Conservation (phyloP, 2,797 vertebrate species). For the Spinus pinus region DNA sequence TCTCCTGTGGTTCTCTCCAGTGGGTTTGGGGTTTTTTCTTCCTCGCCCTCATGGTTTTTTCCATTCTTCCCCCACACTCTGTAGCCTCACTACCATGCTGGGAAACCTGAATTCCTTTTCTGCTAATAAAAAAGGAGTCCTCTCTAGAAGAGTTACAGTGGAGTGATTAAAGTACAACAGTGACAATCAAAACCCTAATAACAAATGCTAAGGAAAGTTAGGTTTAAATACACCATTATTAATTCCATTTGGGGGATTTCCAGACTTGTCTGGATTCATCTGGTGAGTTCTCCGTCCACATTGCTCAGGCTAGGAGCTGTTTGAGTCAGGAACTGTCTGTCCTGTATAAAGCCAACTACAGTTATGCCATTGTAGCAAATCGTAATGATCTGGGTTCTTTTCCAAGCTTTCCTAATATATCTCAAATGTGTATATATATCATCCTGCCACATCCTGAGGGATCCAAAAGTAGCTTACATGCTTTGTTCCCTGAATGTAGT, state of each 20-base stretch:
- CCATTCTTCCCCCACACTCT: neutral
- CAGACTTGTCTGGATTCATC: neutral
- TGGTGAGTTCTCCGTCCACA: neutral
- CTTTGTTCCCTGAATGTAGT: neutral
- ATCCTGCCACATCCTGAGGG: neutral
- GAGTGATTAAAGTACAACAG: neutral
- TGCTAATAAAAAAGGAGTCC: neutral
- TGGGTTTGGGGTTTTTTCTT: neutral
- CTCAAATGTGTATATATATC: constrained; percentile 23
- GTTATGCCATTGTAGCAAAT: neutral
- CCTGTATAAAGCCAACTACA: neutral
- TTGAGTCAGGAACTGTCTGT: constrained; percentile 5
- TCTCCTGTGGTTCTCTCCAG: neutral
- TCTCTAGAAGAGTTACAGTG: neutral
- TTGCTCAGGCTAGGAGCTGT: neutral
- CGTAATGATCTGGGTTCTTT: neutral
- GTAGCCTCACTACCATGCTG: neutral
- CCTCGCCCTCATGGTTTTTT: neutral
- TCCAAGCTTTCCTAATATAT: constrained; percentile 43
- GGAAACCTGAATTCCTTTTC: constrained; percentile 19
- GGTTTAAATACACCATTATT: neutral
- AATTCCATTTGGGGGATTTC: neutral
- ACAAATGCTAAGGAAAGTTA: constrained; percentile 4
- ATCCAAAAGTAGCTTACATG: neutral
- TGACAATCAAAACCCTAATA: neutral